A percentile compares a stretch with the other conserved stretches of the same genome.
These are phyloP conservation scores for Acanthaster planci DNA, from an alignment of 35 echinoderm and acorn worm species.

Conservation along the genomic window DNA sequence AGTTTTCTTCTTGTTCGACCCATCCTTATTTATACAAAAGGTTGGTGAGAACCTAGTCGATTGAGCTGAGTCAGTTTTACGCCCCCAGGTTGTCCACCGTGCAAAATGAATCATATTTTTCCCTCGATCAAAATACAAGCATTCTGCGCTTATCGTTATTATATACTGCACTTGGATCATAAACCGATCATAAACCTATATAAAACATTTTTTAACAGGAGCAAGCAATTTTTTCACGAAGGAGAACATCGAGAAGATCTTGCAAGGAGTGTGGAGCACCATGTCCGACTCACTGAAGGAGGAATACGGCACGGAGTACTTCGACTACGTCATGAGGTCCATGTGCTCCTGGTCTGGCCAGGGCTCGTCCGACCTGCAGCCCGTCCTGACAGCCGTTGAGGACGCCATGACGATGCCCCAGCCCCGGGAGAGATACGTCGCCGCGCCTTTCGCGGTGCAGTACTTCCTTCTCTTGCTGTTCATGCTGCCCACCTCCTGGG, in stretches of 20 bases:
- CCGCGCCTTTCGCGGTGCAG: slow-evolving; percentile 27
- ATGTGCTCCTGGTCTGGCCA: slow-evolving; percentile 19
- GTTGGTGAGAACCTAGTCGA: no score
- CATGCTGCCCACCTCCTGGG: background rate
- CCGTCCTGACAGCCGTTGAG: slow-evolving; percentile 29
- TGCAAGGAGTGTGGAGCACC: slow-evolving; percentile 28
- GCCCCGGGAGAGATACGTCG: slow-evolving; percentile 34
- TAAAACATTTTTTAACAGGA: slow-evolving; percentile 8
- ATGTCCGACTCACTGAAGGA: slow-evolving; percentile 30
- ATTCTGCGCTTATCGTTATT: no score
- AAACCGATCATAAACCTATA: no score
- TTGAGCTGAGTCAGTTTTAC: no score
- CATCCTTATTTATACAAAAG: no score
- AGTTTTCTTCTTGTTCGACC: no score
- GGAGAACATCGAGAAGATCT: slow-evolving; percentile 30
- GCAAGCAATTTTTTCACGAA: slow-evolving; percentile 43
- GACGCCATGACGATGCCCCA: slow-evolving; percentile 30
- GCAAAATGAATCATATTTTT: no score
- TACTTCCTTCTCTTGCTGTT: slow-evolving; percentile 1
- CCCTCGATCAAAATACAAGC: no score
- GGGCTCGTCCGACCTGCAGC: slow-evolving; percentile 29
- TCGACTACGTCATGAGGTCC: slow-evolving; percentile 8
- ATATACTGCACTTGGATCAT: no score
- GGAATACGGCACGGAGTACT: slow-evolving; percentile 44
- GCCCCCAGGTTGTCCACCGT: no score